A percentile compares a stretch with the other conserved stretches of the same genome.
phyloP scores from a whole-genome alignment of 2,888 invertebrate species.

The Rhodophaea formosa region DNA sequence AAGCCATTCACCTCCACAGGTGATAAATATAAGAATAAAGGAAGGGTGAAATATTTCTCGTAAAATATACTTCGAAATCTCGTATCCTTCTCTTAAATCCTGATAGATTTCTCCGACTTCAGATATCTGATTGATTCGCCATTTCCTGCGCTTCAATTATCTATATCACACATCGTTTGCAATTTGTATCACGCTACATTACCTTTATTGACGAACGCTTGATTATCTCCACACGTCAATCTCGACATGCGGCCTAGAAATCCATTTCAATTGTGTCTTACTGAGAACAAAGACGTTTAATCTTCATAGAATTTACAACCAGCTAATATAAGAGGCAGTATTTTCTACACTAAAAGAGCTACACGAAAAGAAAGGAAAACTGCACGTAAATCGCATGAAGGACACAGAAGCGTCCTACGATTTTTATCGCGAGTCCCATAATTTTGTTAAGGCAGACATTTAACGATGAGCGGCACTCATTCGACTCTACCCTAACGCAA shows the following conservation, averaged over 20 bases:
- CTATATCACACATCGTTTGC: slow-evolving; percentile 16
- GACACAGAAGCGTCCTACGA: background rate
- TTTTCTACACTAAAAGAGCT: background rate
- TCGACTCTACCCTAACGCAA: no score
- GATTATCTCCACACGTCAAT: slow-evolving; percentile 14
- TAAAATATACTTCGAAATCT: slow-evolving; percentile 5
- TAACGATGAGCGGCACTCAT: background rate
- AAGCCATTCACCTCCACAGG: slow-evolving; percentile 48
- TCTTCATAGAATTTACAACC: slow-evolving; percentile 15
- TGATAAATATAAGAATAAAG: slow-evolving; percentile 44
- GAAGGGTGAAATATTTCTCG: slow-evolving; percentile 28
- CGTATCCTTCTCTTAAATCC: background rate
- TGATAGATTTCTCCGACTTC: no score
- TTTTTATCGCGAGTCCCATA: slow-evolving; percentile 3
- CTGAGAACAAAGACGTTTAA: background rate
- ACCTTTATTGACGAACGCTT: slow-evolving; percentile 10
- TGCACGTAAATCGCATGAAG: slow-evolving; percentile 9
- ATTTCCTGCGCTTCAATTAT: slow-evolving; percentile 6
- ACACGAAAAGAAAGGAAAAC: slow-evolving; percentile 6
- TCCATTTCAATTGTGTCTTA: background rate
- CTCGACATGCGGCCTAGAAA: slow-evolving; percentile 4
- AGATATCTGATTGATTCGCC: background rate
- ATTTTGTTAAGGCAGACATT: slow-evolving; percentile 1
- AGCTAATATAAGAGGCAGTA: slow-evolving; percentile 13
- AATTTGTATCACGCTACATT: slow-evolving; percentile 9